These are phyloP conservation scores for Boloria euphrosyne DNA, from an alignment of 2,888 invertebrate species.

Conservation along the genomic window DNA sequence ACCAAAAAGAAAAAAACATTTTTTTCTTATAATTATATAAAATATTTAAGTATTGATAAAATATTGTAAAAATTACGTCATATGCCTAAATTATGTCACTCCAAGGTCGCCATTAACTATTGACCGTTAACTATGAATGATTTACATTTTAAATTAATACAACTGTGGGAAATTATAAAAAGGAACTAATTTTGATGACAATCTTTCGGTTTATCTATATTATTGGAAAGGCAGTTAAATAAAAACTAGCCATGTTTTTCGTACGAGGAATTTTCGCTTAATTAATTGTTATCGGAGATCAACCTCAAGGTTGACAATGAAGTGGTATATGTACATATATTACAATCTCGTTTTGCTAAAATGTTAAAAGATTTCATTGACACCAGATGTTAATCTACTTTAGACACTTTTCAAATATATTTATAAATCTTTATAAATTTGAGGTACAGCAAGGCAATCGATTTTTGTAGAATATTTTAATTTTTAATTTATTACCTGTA, in stretches of 20 bases:
- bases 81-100: constrained; percentile 24
- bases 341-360: constrained; percentile 32
- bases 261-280: constrained; percentile 17
- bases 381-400: constrained; percentile 33
- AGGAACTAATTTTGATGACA: constrained; percentile 8
- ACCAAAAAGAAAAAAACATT: background rate
- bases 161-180: background rate
- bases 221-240: background rate
- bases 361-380: constrained; percentile 42
- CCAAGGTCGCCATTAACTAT: constrained; percentile 49
- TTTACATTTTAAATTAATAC: constrained; percentile 14
- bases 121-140: constrained; percentile 50
- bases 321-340: constrained; percentile 30
- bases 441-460: background rate
- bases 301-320: constrained; percentile 30
- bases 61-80: background rate
- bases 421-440: background rate
- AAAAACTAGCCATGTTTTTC: constrained; percentile 20
- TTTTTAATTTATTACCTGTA: too few species aligned
- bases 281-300: constrained; percentile 25
- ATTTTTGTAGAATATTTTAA: background rate
- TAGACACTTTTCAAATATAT: constrained; percentile 21
- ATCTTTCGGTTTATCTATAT: constrained; percentile 10
- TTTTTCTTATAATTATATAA: background rate
- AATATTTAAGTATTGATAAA: background rate